phyloP scores from a whole-genome alignment of 2,888 invertebrate genomes.

The Bimastos eiseni region DNA sequence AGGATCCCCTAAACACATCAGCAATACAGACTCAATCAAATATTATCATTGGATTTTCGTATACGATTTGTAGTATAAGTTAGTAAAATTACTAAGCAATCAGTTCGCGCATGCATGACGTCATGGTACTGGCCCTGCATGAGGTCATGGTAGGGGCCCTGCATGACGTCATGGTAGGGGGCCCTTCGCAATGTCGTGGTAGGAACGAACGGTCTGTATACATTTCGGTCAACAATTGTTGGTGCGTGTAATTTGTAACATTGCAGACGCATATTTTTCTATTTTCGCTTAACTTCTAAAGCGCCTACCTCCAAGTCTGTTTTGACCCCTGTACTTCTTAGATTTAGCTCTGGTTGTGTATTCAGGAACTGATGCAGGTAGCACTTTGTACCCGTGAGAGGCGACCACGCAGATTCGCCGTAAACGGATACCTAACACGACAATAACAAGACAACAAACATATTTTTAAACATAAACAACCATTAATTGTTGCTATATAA shows the following conservation, averaged over 20 bases:
- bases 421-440: conserved; percentile 22
- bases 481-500: too few species aligned
- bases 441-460: neutral
- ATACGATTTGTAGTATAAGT: too few species aligned
- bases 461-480: too few species aligned
- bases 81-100: too few species aligned
- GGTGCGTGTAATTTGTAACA: neutral
- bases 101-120: neutral
- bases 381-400: conserved; percentile 27
- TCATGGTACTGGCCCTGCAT: neutral
- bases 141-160: too few species aligned
- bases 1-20: conserved; percentile 38
- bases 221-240: neutral
- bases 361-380: conserved; percentile 42
- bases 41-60: neutral
- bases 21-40: neutral
- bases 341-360: conserved; percentile 44
- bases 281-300: too few species aligned
- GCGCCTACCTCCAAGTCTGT: conserved; percentile 50
- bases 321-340: conserved; percentile 44
- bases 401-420: conserved; percentile 29
- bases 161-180: too few species aligned
- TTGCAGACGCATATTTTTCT: neutral
- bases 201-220: too few species aligned
- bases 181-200: too few species aligned